These are phyloP conservation scores for Acrobasis consociella DNA, from an alignment of 2,888 invertebrate genomes.

Conservation along the genomic window DNA sequence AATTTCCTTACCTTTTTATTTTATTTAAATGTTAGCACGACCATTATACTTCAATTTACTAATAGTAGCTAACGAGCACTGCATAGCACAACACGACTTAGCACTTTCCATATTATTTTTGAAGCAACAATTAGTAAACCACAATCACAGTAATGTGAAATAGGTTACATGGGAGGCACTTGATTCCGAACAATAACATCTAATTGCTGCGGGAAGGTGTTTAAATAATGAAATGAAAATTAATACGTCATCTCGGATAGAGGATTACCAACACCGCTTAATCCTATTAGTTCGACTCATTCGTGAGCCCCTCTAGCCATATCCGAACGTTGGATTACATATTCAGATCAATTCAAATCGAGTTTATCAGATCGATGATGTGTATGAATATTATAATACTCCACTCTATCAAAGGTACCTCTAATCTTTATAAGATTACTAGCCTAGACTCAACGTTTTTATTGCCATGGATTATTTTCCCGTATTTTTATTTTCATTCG, in stretches of 20 bases:
- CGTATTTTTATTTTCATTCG: too few species aligned
- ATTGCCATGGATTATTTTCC: too few species aligned
- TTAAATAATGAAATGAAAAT: conserved; percentile 62
- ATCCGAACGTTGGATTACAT: conserved; percentile 16
- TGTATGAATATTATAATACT: neutral
- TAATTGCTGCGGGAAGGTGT: conserved; percentile 1
- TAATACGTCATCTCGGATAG: conserved; percentile 62
- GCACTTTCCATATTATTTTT: conserved; percentile 10
- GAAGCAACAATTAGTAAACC: neutral
- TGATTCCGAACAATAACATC: neutral
- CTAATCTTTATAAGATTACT: neutral
- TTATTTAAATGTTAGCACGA: neutral
- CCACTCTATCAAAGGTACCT: neutral
- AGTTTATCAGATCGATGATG: neutral
- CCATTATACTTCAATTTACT: conserved; percentile 11
- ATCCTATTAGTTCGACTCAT: conserved; percentile 50
- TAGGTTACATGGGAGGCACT: neutral
- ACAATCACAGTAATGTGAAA: conserved; percentile 4
- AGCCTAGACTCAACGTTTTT: neutral
- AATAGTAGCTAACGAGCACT: neutral
- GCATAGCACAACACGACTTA: neutral
- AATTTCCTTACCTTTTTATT: neutral
- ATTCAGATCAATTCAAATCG: conserved; percentile 17
- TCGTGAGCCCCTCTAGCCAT: conserved; percentile 8
- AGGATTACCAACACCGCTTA: conserved; percentile 53